These are phyloP conservation scores for Fregata magnificens DNA, from an alignment of 2,113 vertebrate genomes.

Conservation along the genomic window DNA sequence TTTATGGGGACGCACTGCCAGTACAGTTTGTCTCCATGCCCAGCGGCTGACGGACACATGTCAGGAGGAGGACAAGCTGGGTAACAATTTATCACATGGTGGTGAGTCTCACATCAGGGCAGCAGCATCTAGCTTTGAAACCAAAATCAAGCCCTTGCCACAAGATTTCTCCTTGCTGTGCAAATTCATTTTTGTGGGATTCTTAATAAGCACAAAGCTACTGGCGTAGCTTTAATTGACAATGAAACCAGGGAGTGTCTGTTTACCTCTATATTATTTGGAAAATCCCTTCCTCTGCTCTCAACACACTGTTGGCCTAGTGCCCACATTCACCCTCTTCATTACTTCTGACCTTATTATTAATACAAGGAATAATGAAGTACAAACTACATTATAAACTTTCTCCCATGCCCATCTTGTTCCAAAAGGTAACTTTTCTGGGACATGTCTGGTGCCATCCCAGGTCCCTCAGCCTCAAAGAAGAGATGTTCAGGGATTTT, in stretches of 20 bases:
- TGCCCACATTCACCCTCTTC: neutral
- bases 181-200: neutral
- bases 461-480: neutral
- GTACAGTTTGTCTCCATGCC: neutral
- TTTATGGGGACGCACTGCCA: accelerated
- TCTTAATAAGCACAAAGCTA: neutral
- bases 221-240: neutral
- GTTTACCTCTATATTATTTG: neutral
- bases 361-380: neutral
- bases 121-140: neutral
- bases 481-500: neutral
- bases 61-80: neutral
- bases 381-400: neutral
- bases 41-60: neutral
- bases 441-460: neutral
- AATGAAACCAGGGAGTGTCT: neutral
- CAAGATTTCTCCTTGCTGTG: neutral
- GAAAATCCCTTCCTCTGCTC: slow-evolving; percentile 38
- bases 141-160: neutral
- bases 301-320: neutral
- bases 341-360: neutral
- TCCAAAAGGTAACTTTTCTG: neutral
- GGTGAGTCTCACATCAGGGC: neutral
- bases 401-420: neutral
- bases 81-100: neutral